A percentile compares a stretch with the other conserved stretches of the same genome.
These are phyloP conservation scores for Morpho achilles DNA, from an alignment of 2,888 invertebrate genomes.

Conservation along the genomic window DNA sequence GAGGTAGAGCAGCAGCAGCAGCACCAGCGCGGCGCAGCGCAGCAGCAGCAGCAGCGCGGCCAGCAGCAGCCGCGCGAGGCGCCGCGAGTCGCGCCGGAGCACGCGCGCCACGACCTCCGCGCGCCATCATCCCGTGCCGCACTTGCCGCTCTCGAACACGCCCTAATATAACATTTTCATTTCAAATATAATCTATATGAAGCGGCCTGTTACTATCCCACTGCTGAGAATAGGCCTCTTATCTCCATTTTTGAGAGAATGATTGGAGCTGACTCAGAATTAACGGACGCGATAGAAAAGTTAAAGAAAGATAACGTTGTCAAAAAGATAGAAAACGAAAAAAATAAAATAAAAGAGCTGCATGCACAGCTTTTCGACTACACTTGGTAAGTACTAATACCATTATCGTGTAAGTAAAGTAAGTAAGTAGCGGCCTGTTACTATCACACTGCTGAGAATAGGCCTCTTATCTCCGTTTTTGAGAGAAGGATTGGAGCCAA, in stretches of 20 bases:
- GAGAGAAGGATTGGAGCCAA: too few relatives aligned
- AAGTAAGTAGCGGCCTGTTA: too few relatives aligned
- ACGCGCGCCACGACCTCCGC: constrained; percentile 54
- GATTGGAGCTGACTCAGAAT: constrained; percentile 60
- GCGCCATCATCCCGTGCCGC: constrained; percentile 85
- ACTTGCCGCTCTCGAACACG: constrained; percentile 92
- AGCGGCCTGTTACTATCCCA: too few relatives aligned
- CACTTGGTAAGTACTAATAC: constrained; percentile 58
- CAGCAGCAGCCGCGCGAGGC: constrained; percentile 31
- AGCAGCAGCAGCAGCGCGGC: constrained; percentile 36
- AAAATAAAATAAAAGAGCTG: constrained; percentile 80
- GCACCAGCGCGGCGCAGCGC: constrained; percentile 36
- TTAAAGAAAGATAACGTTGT: constrained; percentile 76
- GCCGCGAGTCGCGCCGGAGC: constrained; percentile 38
- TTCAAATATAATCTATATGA: neutral
- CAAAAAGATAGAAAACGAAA: constrained; percentile 79
- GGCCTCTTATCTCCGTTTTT: too few relatives aligned
- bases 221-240: too few relatives aligned
- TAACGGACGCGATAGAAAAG: constrained; percentile 69
- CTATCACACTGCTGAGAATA: too few relatives aligned
- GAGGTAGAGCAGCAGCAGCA: constrained; percentile 25
- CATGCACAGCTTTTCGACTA: constrained; percentile 76
- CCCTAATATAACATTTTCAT: constrained; percentile 73
- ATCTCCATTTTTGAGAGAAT: too few relatives aligned
- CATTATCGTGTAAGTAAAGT: too few relatives aligned